Evolutionary conservation across 2,888 invertebrate species (phyloP), one percentile per base, ranked within the genome.

Genomic region (Macrosoma leucophasiata): DNA sequence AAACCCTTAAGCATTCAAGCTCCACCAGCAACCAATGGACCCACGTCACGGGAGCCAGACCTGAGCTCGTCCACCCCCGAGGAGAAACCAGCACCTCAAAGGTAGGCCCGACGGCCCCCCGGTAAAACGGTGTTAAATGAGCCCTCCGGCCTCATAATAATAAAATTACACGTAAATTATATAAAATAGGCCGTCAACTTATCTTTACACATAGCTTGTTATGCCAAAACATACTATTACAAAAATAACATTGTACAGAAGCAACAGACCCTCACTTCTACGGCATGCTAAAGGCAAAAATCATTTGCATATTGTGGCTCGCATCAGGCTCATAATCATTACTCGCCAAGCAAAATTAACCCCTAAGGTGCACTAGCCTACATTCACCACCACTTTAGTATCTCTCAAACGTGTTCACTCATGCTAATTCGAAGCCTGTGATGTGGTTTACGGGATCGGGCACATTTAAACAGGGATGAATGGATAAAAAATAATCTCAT

Each of bases 301-400:
- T 72, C 71, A 84, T 82, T 82, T 79, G 74, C 81, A 81, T 82
- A 79, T 72, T 77, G 71, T 62, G 72, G 72, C 71, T 63, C 52
- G 49, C 53, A 59, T 57, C 58, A 62, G 59, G 58, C 69, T 75
- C 70, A 76, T 77, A 76, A 78, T 77, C 71, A 81, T 78, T 79
- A 81, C 63, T 59, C 59, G 71, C 69, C 69, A 71, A 60, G 67
- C 65, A 46, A 75, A 75, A 82, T 82, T 79, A 75, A 76, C 74
- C 82, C 78, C 82, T 79, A 72, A 79, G 79, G 82, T 79, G 65
- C 65, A 67, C 64, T 73, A 71, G 62, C 59, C 61, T 60, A 62
- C 74, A 67, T 66, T 71, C 66, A 72, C 68, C 58, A 58, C 60
- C 64, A 70, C 72, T 78, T 73, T 79, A 81, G 76, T 81, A 77